Evolutionary conservation across 2,888 invertebrate species (phyloP), one percentile per base, ranked within the genome.

Genomic region (Sinotaia quadrata): DNA sequence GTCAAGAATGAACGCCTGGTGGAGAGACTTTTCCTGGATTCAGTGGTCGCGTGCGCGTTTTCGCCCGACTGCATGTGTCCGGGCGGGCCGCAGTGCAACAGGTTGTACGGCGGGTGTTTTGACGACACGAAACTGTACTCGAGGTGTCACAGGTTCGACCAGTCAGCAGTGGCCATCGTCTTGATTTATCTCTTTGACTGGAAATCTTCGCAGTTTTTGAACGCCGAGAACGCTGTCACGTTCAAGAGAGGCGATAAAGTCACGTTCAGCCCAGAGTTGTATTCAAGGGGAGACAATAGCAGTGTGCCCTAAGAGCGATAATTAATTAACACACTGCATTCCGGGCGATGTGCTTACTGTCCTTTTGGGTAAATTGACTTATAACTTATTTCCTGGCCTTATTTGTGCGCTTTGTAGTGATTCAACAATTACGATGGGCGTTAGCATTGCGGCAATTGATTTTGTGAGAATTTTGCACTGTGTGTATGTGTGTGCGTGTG

Each of bases 11-110:
- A 52, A 5, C 4, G 2, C 15, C 31, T 63, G 8, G 62, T 63
- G 15, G 34, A 54, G 34, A 7, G 15, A 34, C 52, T 34, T 15
- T 37, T 63, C 18, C 12, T 63, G 24, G 62, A 63, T 18, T 27
- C 62, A 4, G 51, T 51, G 62, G 62, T 63, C 29, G 62, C 62
- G 18, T 63, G 62, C n/a, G 62, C 62, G 18, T 63, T 63, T 29
- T 63, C 62, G 2, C 54, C 52, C 8, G 18, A 29, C 5, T 63
- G 62, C 27, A n/a, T 63, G 29, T 63, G 62, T n/a, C 62, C 62
- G 1, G 27, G 18, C 29, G 37, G 34, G 61, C 10, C 7, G 18
- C 34, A 37, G 8, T 63, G 62, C 4, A 7, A 54, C 10, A 34
- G 24, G 24, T 24, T 49, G 7, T 63, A 37, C 29, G n/a, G 21